phyloP scores from a whole-genome alignment of 2,888 invertebrate genomes.

The Liodrosophila aerea region DNA sequence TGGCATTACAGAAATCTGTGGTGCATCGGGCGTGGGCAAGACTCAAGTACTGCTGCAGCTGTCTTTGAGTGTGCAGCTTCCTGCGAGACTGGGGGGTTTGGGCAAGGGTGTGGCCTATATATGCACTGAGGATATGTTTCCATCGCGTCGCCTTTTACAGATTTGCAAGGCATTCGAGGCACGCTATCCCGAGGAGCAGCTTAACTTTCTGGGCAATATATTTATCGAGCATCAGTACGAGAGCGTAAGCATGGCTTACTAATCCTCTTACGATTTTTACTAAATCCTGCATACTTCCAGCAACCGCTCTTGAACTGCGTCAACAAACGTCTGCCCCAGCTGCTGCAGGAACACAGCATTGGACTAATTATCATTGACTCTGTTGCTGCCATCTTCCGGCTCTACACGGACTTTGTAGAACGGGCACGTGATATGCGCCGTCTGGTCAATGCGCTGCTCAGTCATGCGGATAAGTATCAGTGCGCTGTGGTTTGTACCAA shows the following conservation, averaged over 20 bases:
- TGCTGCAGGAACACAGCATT: slow-evolving; percentile 84
- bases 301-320: slow-evolving; percentile 84
- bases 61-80: slow-evolving; percentile 86
- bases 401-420: slow-evolving; percentile 82
- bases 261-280: not conserved
- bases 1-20: slow-evolving; percentile 89
- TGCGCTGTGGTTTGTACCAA: slow-evolving; percentile 87
- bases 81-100: slow-evolving; percentile 83
- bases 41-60: slow-evolving; percentile 89
- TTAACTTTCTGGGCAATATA: slow-evolving; percentile 85
- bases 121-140: slow-evolving; percentile 88
- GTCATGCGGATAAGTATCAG: slow-evolving; percentile 84
- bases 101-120: slow-evolving; percentile 86
- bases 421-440: slow-evolving; percentile 85
- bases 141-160: slow-evolving; percentile 87
- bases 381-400: slow-evolving; percentile 88
- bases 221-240: slow-evolving; percentile 87
- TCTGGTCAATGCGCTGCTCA: slow-evolving; percentile 84
- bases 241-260: slow-evolving; percentile 62
- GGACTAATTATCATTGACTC: slow-evolving; percentile 89
- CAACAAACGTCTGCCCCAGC: slow-evolving; percentile 83
- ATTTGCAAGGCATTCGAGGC: slow-evolving; percentile 81
- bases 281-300: slow-evolving; percentile 75
- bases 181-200: slow-evolving; percentile 73
- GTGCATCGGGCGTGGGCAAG: slow-evolving; percentile 89